Evolutionary conservation across 1,140 invertebrate genomes (phyloP), one percentile per base, ranked within the genome.

Genomic region (Tetranychus cinnabarinus): DNA sequence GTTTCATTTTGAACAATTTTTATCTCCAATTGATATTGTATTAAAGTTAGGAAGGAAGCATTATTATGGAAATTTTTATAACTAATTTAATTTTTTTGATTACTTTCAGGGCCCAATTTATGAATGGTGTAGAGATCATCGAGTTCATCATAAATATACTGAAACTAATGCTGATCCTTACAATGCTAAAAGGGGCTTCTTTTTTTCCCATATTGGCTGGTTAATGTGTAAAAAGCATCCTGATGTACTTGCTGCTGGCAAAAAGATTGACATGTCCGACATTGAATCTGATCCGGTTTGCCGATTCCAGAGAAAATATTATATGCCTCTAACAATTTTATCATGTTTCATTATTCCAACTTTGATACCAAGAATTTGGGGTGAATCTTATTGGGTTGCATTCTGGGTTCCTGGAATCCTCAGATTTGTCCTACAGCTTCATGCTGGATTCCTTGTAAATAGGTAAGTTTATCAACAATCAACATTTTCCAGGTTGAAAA

Each of bases 151-250:
- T 75, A 96, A 97, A 71, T 96, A 83, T 74, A 86, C 84, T 3
- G 92, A 97, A 72, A 96, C 92, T 0, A 80, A 95, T 72, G 92
- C 90, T 4, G 92, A 97, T 75, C 91, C 92, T 0, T 89, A 97
- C 69, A 95, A 96, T 72, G 86, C 88, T 3, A 88, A 79, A 6
- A 77, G 91, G 10, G 92, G 91, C 3, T 92, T 97, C 74, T 97
- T 97, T 77, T 97, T 96, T 72, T 79, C 91, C 0, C 92, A 97
- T 69, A 79, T 96, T 59, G 92, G 92, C 8, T 97, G 92, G 92
- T 74, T 97, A 46, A 71, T 96, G 34, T 83, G 83, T 63, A 58
- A 58, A 46, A 96, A 97, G 73, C 91, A 96, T 71, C 86, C 88
- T 0, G 82, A 90, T 58, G 84, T 97, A 7, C 86, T 80, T 65